Evolutionary conservation across 2,888 invertebrate species (phyloP), one percentile per base, ranked within the genome.

Genomic region (Thecocarcelia acutangulata): DNA sequence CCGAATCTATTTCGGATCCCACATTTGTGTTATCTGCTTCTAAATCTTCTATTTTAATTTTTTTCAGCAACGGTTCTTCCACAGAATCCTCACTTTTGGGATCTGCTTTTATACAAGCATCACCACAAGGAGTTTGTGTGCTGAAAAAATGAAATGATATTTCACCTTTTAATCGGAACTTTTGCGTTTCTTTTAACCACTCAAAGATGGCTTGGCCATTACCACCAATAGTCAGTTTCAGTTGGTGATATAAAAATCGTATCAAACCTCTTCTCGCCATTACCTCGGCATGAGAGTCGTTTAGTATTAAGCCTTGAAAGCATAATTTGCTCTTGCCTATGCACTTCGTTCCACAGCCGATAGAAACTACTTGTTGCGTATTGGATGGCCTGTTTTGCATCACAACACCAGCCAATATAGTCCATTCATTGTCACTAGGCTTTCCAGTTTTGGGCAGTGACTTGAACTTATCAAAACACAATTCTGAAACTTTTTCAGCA

Each of bases 281-380:
- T 24, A 97, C 93, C 92, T 98, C 98, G 1, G 98, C 97, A 91
- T 98, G 98, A 46, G 96, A 96, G 90, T 98, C 98, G 88, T 96
- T 96, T 13, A 98, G 87, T 80, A 95, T 92, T 85, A 93, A 93
- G 1, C 97, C 97, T 33, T 88, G 89, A 2, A 91, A 86, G 68
- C 94, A 94, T 91, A 95, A 91, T 89, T 94, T 93, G 3, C 91
- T 90, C 73, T 93, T 92, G 1, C 97, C 97, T 83, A 98, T 93
- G 90, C 98, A 98, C 91, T 97, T 98, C 0, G 98, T 95, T 0
- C 98, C 98, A 2, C 97, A 97, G 2, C 96, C 97, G 69, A 97
- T 89, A n/a, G 97, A 93, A 28, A 97, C 94, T 3, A 97, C 93
- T 87, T 93, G 92, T 13, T 69, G 64, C 44, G 91, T 85, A 6